Conservation (phyloP, 2,797 vertebrate genomes). For the Pristis pectinata region DNA sequence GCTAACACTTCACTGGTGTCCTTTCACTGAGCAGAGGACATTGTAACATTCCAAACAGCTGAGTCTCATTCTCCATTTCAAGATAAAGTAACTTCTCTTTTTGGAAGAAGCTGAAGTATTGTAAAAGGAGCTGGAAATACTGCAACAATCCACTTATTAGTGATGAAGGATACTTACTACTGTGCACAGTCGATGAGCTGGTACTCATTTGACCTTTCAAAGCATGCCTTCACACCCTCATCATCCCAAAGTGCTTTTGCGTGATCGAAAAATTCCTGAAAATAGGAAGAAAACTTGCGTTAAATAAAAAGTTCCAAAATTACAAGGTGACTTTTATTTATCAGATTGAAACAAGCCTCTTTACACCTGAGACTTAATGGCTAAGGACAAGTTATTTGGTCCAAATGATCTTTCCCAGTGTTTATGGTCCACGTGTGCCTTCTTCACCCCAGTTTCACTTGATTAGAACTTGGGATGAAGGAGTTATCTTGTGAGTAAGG, state of each 20-base stretch:
- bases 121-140: background rate
- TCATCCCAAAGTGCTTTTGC: conserved; percentile 98
- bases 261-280: conserved; percentile 96
- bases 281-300: conserved; percentile 44
- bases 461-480: no score
- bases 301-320: background rate
- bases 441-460: no score
- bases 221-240: conserved; percentile 97
- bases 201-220: conserved; percentile 95
- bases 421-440: no score
- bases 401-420: no score
- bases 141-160: background rate
- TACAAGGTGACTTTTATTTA: background rate
- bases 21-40: background rate
- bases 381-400: no score
- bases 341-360: no score
- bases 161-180: conserved; percentile 77
- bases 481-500: no score
- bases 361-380: no score
- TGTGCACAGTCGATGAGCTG: conserved; percentile 97
- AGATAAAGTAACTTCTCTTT: background rate
- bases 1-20: background rate
- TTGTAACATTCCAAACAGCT: background rate
- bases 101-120: background rate
- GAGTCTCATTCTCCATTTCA: background rate